These are phyloP conservation scores for Drosophila chauvacae DNA, from an alignment of 1,140 invertebrate species.

Conservation along the genomic window DNA sequence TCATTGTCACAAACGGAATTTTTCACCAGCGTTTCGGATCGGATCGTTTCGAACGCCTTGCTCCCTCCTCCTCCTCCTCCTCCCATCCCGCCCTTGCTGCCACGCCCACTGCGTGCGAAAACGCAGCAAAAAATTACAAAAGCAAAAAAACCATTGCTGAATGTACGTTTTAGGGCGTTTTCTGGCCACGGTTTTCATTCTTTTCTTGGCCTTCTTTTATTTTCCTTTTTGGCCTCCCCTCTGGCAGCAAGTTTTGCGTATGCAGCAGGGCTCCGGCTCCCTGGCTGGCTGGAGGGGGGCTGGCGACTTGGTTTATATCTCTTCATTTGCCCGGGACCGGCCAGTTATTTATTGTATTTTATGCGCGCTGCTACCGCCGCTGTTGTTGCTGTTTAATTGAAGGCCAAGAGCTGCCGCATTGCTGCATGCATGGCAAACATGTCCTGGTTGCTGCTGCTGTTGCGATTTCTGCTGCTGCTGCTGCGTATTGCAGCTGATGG, in stretches of 20 bases:
- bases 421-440: conserved; percentile 81
- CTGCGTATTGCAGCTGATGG: conserved; percentile 64
- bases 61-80: neutral
- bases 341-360: conserved; percentile 82
- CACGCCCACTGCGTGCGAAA: conserved; percentile 74
- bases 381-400: conserved; percentile 76
- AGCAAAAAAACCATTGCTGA: conserved; percentile 29
- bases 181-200: conserved; percentile 74
- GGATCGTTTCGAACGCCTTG: conserved; percentile 56
- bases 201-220: conserved; percentile 38
- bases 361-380: conserved; percentile 32
- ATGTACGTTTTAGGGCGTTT: conserved; percentile 80
- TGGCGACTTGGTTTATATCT: conserved; percentile 74
- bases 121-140: conserved; percentile 59
- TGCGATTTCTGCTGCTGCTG: conserved; percentile 12
- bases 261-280: conserved; percentile 25
- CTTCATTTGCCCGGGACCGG: conserved; percentile 72
- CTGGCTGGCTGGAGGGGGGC: conserved; percentile 10
- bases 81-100: conserved; percentile 26
- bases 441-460: conserved; percentile 65
- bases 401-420: conserved; percentile 80
- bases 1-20: conserved; percentile 83
- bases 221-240: conserved; percentile 52
- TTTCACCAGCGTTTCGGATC: conserved; percentile 70
- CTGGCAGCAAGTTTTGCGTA: conserved; percentile 65